Evolutionary conservation across 2,113 vertebrate genomes (phyloP), one percentile per base, ranked within the genome.

Genomic region (Coturnix japonica): DNA sequence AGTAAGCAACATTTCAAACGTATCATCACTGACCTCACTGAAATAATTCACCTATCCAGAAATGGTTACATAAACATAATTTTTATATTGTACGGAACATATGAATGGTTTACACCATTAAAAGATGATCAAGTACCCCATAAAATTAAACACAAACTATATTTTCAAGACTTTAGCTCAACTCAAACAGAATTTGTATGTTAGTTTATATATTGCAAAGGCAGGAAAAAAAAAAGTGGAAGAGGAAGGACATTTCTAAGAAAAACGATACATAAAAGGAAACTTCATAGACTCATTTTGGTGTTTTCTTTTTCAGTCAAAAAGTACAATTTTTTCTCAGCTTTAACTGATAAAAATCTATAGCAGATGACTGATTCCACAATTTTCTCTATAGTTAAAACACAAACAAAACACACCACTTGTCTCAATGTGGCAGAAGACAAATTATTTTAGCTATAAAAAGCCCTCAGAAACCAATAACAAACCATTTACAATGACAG

Each of bases 31-130:
- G 60, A 77, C 79, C 81, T 79, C 16, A 17, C 37, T 41, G 43
- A 95, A 87, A 89, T 85, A 87, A 87, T 67, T 82, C 35, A 74
- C 14, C 43, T 81, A 70, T 71, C 65, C 82, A 90, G 43, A 82
- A 79, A 79, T 80, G 82, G 57, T 84, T 91, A 60, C 53, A 72
- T 75, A 69, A 94, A 81, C 33, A 77, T 57, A 85, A 80, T 85
- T 33, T 33, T 20, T 81, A 21, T 56, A 54, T 11, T 59, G 47
- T 78, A 81, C 70, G 79, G 91, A 91, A 46, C 53, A 37, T 19
- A 84, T 78, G 67, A 85, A 76, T 19, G 9, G 16, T 22, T 67
- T 74, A 74, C 43, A 70, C 25, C 37, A 85, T 41, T 17, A n/a
- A 71, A 78, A 78, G 37, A 11, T 75, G 73, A 77, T 47, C 66